phyloP scores from a whole-genome alignment of 2,888 invertebrate genomes.

The Ceraclea dissimilis region DNA sequence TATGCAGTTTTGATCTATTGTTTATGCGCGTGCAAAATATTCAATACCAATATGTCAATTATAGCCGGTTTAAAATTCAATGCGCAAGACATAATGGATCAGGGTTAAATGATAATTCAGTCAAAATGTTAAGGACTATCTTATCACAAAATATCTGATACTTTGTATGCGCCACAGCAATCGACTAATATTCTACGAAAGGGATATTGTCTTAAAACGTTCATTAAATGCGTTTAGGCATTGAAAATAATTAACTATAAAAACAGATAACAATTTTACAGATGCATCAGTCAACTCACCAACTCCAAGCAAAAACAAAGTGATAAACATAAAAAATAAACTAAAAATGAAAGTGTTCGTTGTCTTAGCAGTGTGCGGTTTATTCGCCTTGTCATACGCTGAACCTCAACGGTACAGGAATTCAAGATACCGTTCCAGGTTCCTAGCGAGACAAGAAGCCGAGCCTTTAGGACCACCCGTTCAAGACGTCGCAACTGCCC shows the following conservation, averaged over 20 bases:
- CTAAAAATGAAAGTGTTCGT: constrained; percentile 21
- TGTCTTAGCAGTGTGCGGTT: constrained; percentile 12
- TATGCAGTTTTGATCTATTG: not conserved
- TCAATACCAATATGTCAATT: not conserved
- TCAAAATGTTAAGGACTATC: constrained; percentile 11
- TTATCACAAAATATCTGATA: constrained; percentile 7
- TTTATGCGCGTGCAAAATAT: not conserved
- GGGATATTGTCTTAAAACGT: not conserved
- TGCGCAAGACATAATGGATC: not conserved
- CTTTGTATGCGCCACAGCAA: constrained; percentile 13
- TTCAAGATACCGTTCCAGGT: constrained; percentile 15
- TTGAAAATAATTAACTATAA: constrained; percentile 5
- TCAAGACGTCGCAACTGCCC: constrained; percentile 7
- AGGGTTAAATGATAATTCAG: constrained; percentile 10
- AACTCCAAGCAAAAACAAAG: not conserved
- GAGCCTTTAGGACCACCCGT: constrained; percentile 5
- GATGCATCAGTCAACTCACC: constrained; percentile 8
- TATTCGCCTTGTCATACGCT: constrained; percentile 1
- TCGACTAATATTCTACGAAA: constrained; percentile 2
- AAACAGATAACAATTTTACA: not conserved
- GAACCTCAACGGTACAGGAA: constrained; percentile 16
- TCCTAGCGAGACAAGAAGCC: constrained; percentile 19
- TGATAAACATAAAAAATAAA: not conserved
- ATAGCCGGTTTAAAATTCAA: constrained; percentile 8
- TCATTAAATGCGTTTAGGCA: not conserved